These are phyloP conservation scores for Ictidomys tridecemlineatus DNA, from an alignment of 2,113 vertebrate genomes.

Conservation along the genomic window DNA sequence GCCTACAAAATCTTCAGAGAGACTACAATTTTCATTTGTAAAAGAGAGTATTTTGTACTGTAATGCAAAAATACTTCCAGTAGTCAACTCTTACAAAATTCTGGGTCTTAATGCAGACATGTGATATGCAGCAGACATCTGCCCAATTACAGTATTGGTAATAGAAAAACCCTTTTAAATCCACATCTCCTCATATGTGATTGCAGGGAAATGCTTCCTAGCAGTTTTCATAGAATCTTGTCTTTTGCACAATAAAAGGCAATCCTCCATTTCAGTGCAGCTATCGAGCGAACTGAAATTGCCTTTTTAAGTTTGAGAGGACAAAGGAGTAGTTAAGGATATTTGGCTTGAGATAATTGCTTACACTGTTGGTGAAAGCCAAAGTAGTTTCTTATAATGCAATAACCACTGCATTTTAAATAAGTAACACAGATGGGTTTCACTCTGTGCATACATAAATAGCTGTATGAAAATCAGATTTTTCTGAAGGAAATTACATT, in stretches of 20 bases:
- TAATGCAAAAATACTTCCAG: constrained; percentile 45
- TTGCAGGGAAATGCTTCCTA: constrained; percentile 61
- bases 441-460: constrained; percentile 45
- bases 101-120: background rate
- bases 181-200: constrained; percentile 51
- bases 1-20: constrained; percentile 10
- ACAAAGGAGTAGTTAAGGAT: constrained; percentile 70
- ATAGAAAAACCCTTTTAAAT: constrained; percentile 48
- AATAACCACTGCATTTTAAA: constrained; percentile 70
- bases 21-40: constrained; percentile 39
- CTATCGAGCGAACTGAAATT: constrained; percentile 73
- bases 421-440: constrained; percentile 65
- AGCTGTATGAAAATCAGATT: constrained; percentile 38
- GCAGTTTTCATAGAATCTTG: constrained; percentile 61
- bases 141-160: constrained; percentile 7
- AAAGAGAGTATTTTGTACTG: constrained; percentile 52
- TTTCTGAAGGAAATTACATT: constrained; percentile 54
- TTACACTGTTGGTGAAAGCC: constrained; percentile 38
- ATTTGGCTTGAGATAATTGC: constrained; percentile 70
- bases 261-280: constrained; percentile 37
- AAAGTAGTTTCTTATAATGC: constrained; percentile 52
- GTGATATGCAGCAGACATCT: constrained; percentile 35
- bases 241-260: constrained; percentile 68
- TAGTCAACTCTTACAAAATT: constrained; percentile 42
- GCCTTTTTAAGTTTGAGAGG: constrained; percentile 64